phyloP scores from a whole-genome alignment of 1,140 invertebrate genomes.

The Drosophila gunungcola region DNA sequence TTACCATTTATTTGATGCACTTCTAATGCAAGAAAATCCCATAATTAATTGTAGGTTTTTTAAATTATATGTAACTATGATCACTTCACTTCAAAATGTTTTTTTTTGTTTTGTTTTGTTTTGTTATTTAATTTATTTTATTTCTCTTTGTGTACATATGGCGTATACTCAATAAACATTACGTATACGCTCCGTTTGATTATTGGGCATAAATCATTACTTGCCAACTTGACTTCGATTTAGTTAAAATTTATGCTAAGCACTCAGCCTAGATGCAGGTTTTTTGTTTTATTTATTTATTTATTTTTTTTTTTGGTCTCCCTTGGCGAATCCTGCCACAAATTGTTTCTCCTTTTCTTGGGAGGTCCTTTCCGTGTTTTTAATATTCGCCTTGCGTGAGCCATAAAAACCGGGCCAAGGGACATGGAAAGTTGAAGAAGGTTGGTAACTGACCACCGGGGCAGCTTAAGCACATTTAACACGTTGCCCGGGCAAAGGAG shows the following conservation, averaged over 20 bases:
- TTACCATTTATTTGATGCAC: neutral
- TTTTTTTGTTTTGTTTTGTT: too few species aligned
- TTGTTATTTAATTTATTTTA: too few species aligned
- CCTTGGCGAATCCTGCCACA: slow-evolving; percentile 13
- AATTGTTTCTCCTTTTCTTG: slow-evolving; percentile 29
- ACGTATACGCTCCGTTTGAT: slow-evolving; percentile 10
- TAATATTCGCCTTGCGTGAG: slow-evolving; percentile 73
- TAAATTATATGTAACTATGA: too few species aligned
- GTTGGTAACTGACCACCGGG: slow-evolving; percentile 23
- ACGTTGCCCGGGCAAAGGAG: slow-evolving; percentile 52
- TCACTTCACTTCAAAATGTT: too few species aligned
- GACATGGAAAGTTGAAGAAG: neutral
- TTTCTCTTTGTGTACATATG: neutral
- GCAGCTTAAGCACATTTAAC: slow-evolving; percentile 69
- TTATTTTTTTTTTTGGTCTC: slow-evolving; percentile 8
- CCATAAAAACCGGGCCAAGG: slow-evolving; percentile 36
- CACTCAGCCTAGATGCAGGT: slow-evolving; percentile 17
- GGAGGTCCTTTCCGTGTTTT: slow-evolving; percentile 43
- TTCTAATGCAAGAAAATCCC: too few species aligned
- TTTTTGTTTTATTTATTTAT: slow-evolving; percentile 14
- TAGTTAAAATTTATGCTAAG: slow-evolving; percentile 1
- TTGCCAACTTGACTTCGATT: neutral
- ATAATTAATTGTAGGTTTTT: too few species aligned
- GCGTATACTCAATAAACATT: slow-evolving; percentile 11
- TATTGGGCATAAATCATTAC: neutral